These are phyloP conservation scores for silkworm (Bombyx mori) DNA, from an alignment of 1,140 invertebrate genomes.

Conservation along the genomic window DNA sequence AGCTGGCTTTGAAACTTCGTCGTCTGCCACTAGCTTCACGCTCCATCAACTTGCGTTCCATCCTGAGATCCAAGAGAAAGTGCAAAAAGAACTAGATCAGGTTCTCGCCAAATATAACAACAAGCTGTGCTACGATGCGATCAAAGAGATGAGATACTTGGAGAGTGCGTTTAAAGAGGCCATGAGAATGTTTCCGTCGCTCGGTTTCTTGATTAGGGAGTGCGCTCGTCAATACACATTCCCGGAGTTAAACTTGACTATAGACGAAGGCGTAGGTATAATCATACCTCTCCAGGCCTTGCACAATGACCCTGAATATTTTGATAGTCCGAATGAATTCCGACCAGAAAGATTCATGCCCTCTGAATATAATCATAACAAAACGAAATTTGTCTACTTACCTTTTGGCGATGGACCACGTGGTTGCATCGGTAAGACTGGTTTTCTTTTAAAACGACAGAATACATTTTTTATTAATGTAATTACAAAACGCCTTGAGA, in stretches of 20 bases:
- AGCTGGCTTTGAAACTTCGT: constrained; percentile 74
- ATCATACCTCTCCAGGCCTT: constrained; percentile 58
- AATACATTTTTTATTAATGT: too few species aligned
- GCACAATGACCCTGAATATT: constrained; percentile 71
- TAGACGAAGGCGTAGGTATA: constrained; percentile 45
- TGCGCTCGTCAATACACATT: constrained; percentile 58
- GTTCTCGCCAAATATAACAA: constrained; percentile 40
- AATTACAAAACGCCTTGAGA: too few species aligned
- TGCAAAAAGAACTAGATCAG: constrained; percentile 70
- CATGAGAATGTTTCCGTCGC: constrained; percentile 59
- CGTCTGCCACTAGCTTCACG: constrained; percentile 65
- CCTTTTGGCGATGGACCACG: constrained; percentile 45
- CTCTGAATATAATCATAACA: constrained; percentile 29
- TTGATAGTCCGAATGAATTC: constrained; percentile 69
- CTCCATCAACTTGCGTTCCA: constrained; percentile 71
- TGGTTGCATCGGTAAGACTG: constrained; percentile 34
- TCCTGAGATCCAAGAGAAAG: constrained; percentile 70
- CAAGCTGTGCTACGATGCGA: constrained; percentile 46
- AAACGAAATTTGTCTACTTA: constrained; percentile 57
- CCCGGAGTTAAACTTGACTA: constrained; percentile 34
- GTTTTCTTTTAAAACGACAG: not conserved
- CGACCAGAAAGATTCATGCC: constrained; percentile 72
- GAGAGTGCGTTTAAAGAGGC: constrained; percentile 60
- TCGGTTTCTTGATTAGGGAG: constrained; percentile 44
- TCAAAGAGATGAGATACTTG: constrained; percentile 59